phyloP scores from a whole-genome alignment of 1,140 invertebrate genomes.

The Zaprionus capensis region DNA sequence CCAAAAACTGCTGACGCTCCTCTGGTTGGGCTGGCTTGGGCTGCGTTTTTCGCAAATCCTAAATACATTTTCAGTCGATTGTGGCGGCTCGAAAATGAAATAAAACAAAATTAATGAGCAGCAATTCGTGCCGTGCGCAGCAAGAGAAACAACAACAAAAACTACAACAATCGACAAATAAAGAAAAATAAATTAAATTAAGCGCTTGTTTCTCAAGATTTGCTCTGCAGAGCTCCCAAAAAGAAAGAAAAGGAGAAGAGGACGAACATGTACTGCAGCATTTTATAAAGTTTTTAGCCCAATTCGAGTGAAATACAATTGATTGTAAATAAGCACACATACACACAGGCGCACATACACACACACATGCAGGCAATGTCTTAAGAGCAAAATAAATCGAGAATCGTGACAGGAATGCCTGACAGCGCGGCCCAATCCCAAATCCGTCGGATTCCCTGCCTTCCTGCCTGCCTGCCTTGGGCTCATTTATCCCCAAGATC shows the following conservation, averaged over 20 bases:
- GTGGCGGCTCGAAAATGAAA: slow-evolving; percentile 74
- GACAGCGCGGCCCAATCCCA: slow-evolving; percentile 40
- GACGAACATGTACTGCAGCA: slow-evolving; percentile 34
- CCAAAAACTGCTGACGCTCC: slow-evolving; percentile 64
- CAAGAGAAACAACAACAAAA: slow-evolving; percentile 14
- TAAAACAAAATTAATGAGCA: slow-evolving; percentile 82
- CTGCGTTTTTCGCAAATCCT: slow-evolving; percentile 52
- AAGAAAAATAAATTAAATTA: slow-evolving; percentile 80
- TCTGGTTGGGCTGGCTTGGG: not conserved
- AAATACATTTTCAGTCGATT: slow-evolving; percentile 54
- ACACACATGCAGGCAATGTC: slow-evolving; percentile 40
- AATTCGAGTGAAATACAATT: slow-evolving; percentile 65
- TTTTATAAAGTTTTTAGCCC: slow-evolving; percentile 72
- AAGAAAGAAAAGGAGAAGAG: not conserved
- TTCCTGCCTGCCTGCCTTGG: slow-evolving; percentile 11
- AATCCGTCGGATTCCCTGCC: slow-evolving; percentile 7
- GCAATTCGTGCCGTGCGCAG: slow-evolving; percentile 54
- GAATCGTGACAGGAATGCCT: slow-evolving; percentile 76
- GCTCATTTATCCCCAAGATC: slow-evolving; percentile 64
- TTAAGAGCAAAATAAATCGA: slow-evolving; percentile 78
- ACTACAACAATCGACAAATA: slow-evolving; percentile 49
- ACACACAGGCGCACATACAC: slow-evolving; percentile 9
- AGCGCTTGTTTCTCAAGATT: slow-evolving; percentile 79
- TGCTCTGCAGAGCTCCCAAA: not conserved
- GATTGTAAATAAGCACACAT: slow-evolving; percentile 70